These are phyloP conservation scores for Hirtodrosophila confusa DNA, from an alignment of 2,888 invertebrate genomes.

Conservation along the genomic window DNA sequence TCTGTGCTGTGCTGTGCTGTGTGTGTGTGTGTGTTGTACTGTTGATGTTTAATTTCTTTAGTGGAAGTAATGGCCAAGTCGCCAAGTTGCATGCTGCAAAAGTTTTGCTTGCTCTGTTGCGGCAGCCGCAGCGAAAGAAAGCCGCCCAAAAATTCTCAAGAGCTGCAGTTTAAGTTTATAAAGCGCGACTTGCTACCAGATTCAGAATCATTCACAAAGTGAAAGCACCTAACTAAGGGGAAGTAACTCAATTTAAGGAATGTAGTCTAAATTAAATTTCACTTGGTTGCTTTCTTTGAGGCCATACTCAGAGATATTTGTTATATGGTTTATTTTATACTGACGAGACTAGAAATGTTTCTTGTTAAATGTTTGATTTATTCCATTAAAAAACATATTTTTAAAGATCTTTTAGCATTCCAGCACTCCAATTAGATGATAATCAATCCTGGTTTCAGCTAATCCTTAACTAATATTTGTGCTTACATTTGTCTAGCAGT, in stretches of 20 bases:
- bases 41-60: slow-evolving; percentile 73
- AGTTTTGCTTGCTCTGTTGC: slow-evolving; percentile 52
- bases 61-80: slow-evolving; percentile 75
- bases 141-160: slow-evolving; percentile 39
- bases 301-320: too few species aligned
- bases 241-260: slow-evolving; percentile 40
- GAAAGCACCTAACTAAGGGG: slow-evolving; percentile 28
- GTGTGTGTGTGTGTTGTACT: slow-evolving; percentile 31
- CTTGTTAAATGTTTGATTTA: too few species aligned
- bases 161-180: slow-evolving; percentile 25
- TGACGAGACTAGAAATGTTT: too few species aligned
- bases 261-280: background rate
- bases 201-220: slow-evolving; percentile 53
- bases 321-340: too few species aligned
- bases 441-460: too few species aligned
- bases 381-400: too few species aligned
- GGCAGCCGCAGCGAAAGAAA: slow-evolving; percentile 26
- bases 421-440: too few species aligned
- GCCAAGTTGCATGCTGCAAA: slow-evolving; percentile 71
- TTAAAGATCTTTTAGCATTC: too few species aligned
- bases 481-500: background rate
- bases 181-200: slow-evolving; percentile 29
- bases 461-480: background rate
- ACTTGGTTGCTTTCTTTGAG: too few species aligned
- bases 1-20: slow-evolving; percentile 21